These are phyloP conservation scores for Pocillopora meandrina DNA, from an alignment of 92 coral and sea anemone species.

Conservation along the genomic window DNA sequence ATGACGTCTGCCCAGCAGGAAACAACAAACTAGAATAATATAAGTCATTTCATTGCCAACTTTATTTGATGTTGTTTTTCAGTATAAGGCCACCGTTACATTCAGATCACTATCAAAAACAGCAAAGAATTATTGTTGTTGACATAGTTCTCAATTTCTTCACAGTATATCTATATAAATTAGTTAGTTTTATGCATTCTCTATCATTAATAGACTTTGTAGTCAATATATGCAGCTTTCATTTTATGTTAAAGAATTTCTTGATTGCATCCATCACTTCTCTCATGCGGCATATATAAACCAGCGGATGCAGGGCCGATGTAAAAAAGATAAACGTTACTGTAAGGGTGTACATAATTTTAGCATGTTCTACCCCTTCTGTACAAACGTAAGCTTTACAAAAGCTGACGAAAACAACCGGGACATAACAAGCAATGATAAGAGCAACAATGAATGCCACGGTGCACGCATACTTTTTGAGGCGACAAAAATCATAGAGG, in stretches of 20 bases:
- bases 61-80: background rate
- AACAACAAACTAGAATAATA: background rate
- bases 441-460: constrained; percentile 18
- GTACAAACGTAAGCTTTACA: constrained; percentile 35
- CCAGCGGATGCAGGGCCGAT: constrained; percentile 30
- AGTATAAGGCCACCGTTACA: background rate
- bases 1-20: background rate
- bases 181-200: too few relatives aligned
- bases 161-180: too few relatives aligned
- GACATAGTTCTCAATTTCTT: too few relatives aligned
- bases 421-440: constrained; percentile 36
- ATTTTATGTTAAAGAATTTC: background rate
- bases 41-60: too few relatives aligned
- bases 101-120: background rate
- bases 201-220: background rate
- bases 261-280: constrained; percentile 28
- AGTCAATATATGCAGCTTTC: background rate
- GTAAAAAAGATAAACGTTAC: constrained; percentile 36
- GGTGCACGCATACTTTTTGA: constrained; percentile 20
- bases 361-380: constrained; percentile 20
- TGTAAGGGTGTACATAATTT: constrained; percentile 19
- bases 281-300: constrained; percentile 25
- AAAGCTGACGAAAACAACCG: constrained; percentile 19
- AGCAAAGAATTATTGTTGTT: too few relatives aligned
- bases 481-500: constrained; percentile 7